Percentiles rank a stretch among this genome's conserved stretches.
Evolutionary conservation across 2,113 vertebrate genomes (phyloP).

Genomic region (Macrotis lagotis): DNA sequence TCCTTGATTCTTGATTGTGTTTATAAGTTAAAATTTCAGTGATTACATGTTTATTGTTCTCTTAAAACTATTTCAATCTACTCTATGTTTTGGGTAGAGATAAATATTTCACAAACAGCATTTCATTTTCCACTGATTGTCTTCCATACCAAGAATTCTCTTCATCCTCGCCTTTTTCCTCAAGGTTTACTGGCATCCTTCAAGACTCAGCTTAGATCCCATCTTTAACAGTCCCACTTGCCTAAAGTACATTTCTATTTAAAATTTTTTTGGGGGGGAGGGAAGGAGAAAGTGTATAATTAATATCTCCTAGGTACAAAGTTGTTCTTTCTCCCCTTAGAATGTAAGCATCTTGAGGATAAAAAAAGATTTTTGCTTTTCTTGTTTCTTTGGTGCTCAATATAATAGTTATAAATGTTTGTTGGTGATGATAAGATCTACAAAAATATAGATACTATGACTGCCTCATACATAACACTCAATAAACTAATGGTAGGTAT

Average conservation of each 20-base stretch:
- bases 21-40: neutral
- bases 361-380: neutral
- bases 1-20: neutral
- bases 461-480: neutral
- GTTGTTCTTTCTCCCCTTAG: neutral
- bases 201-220: neutral
- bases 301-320: neutral
- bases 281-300: no score
- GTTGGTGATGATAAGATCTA: neutral
- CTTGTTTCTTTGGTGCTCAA: neutral
- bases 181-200: neutral
- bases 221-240: neutral
- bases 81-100: neutral
- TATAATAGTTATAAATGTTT: neutral
- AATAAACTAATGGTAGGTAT: neutral
- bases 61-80: neutral
- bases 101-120: conserved; percentile 2
- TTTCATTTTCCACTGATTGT: neutral
- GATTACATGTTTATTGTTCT: neutral
- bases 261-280: neutral
- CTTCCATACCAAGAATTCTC: neutral
- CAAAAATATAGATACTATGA: neutral
- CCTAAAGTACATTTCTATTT: neutral
- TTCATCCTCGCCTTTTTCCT: neutral
- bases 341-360: neutral